Conservation (phyloP, 2,113 vertebrate genomes). For the Xenopus borealis region DNA sequence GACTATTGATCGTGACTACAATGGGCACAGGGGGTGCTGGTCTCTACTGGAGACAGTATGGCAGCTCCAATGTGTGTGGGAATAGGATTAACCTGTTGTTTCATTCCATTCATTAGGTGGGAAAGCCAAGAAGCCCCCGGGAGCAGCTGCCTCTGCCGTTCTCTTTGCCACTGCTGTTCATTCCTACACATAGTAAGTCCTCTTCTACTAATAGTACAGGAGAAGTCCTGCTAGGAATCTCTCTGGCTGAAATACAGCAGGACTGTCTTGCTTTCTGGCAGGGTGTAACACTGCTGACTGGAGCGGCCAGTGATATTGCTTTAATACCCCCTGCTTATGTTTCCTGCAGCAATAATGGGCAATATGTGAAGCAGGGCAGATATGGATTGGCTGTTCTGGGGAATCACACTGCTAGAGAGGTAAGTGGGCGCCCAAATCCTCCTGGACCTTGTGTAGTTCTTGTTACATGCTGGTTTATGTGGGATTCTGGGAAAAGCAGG, state of each 20-base stretch:
- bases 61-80: too few species aligned
- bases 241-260: too few species aligned
- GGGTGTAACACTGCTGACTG: too few species aligned
- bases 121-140: conserved; percentile 18
- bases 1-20: too few species aligned
- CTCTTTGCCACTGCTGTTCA: conserved; percentile 80
- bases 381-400: conserved; percentile 90
- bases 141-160: conserved; percentile 60
- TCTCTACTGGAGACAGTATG: too few species aligned
- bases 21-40: too few species aligned
- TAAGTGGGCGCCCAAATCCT: conserved; percentile 55
- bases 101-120: conserved; percentile 13
- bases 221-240: too few species aligned
- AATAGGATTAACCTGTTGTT: too few species aligned
- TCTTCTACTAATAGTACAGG: not conserved
- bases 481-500: not conserved
- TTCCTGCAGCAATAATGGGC: conserved; percentile 75
- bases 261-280: too few species aligned
- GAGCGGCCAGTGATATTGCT: too few species aligned
- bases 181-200: conserved; percentile 87
- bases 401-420: conserved; percentile 81
- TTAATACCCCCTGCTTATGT: conserved; percentile 26
- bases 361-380: conserved; percentile 92
- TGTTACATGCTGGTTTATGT: too few species aligned
- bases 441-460: too few species aligned